Percentiles rank a stretch among this genome's conserved stretches.
Evolutionary conservation across 2,113 vertebrate genomes (phyloP).

Genomic region (Cyprinus carpio): DNA sequence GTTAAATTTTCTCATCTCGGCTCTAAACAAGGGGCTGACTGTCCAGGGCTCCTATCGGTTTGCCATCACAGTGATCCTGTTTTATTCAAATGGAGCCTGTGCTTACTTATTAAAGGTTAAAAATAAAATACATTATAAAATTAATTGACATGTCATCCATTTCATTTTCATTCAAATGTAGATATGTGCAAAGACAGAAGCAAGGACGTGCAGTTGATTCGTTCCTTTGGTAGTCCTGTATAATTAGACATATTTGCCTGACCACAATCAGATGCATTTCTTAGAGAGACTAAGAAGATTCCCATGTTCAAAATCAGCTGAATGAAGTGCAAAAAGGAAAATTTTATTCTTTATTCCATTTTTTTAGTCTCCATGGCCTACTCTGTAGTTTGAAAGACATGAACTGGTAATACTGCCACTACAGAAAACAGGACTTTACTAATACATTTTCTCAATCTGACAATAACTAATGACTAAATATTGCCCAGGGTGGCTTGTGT

Average conservation of each 20-base stretch:
- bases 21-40: constrained; percentile 44
- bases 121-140: too few species aligned
- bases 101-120: background rate
- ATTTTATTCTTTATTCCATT: background rate
- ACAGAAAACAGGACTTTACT: constrained; percentile 21
- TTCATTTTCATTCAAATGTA: background rate
- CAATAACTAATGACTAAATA: constrained; percentile 73
- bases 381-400: constrained; percentile 1
- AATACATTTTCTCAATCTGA: constrained; percentile 46
- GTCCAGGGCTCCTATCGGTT: constrained; percentile 17
- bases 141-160: background rate
- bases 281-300: background rate
- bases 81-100: constrained; percentile 12
- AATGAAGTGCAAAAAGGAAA: background rate
- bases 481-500: constrained; percentile 77
- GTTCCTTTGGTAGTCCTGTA: background rate
- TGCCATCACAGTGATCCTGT: background rate
- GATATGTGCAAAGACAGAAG: background rate
- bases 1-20: constrained; percentile 55
- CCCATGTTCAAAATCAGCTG: background rate
- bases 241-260: background rate
- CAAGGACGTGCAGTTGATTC: background rate
- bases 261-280: background rate
- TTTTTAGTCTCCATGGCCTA: background rate
- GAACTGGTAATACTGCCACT: background rate